Evolutionary conservation across 2,797 vertebrate genomes (phyloP).

Genomic region (Micropoecilia bifurca): DNA sequence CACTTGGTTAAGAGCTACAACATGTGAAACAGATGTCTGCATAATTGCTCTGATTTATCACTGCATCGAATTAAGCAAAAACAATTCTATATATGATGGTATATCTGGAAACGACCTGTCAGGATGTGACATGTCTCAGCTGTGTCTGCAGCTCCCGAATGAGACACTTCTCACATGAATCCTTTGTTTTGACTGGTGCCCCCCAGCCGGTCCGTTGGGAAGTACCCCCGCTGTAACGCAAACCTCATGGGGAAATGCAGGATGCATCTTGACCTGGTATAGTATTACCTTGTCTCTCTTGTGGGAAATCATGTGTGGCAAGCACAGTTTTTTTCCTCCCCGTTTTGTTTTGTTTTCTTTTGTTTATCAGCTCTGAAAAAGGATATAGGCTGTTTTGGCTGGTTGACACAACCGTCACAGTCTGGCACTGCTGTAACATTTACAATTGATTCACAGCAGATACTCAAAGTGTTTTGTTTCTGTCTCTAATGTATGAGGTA

Average conservation of each 20-base stretch:
- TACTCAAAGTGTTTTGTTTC: background rate
- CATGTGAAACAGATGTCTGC: constrained; percentile 2
- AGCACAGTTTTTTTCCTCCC: background rate
- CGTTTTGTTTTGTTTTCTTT: background rate
- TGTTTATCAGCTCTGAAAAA: background rate
- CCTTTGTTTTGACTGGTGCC: constrained; percentile 6
- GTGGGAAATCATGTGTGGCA: constrained; percentile 4
- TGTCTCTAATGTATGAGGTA: background rate
- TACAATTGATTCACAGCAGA: background rate
- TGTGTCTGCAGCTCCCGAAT: background rate
- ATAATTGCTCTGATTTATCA: background rate
- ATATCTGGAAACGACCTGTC: background rate
- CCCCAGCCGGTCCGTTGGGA: background rate
- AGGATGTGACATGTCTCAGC: background rate
- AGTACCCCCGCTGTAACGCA: too few relatives aligned
- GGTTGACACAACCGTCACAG: background rate
- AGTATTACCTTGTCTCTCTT: constrained; percentile 9
- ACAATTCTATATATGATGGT: background rate
- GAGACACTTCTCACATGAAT: constrained; percentile 15
- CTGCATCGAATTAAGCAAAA: background rate
- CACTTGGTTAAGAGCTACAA: background rate
- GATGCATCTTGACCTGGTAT: background rate
- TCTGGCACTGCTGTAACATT: background rate
- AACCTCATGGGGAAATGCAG: background rate
- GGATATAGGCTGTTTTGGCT: background rate